Evolutionary conservation across 2,797 vertebrate genomes (phyloP).

Genomic region (Chiloscyllium punctatum): DNA sequence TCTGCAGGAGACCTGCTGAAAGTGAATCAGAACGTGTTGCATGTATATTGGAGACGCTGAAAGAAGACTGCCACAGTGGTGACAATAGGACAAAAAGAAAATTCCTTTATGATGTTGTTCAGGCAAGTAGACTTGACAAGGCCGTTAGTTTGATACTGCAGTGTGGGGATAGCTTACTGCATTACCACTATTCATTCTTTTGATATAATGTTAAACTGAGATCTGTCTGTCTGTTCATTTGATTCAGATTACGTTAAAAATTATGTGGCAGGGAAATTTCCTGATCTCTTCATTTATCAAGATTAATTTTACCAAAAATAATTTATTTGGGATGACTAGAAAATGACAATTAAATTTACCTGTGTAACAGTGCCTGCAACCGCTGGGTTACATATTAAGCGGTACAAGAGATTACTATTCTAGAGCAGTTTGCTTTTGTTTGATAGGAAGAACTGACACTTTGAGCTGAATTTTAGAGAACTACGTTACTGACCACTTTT

Average conservation of each 20-base stretch:
- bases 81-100: slow-evolving; percentile 66
- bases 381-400: neutral
- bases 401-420: neutral
- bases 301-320: neutral
- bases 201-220: neutral
- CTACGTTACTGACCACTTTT: too few relatives aligned
- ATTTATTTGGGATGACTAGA: neutral
- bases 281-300: neutral
- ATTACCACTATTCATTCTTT: neutral
- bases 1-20: slow-evolving; percentile 59
- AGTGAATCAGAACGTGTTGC: slow-evolving; percentile 82
- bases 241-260: neutral
- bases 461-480: too few relatives aligned
- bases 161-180: neutral
- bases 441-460: too few relatives aligned
- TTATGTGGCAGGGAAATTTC: neutral
- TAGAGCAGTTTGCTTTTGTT: neutral
- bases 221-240: neutral
- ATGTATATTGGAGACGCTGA: slow-evolving; percentile 80
- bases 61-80: slow-evolving; percentile 82
- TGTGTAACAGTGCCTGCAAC: neutral
- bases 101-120: slow-evolving; percentile 85
- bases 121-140: slow-evolving; percentile 64
- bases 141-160: too few relatives aligned
- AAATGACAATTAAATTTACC: neutral